Evolutionary conservation across 2,888 invertebrate genomes (phyloP).

Genomic region (Anthophora plumipes): DNA sequence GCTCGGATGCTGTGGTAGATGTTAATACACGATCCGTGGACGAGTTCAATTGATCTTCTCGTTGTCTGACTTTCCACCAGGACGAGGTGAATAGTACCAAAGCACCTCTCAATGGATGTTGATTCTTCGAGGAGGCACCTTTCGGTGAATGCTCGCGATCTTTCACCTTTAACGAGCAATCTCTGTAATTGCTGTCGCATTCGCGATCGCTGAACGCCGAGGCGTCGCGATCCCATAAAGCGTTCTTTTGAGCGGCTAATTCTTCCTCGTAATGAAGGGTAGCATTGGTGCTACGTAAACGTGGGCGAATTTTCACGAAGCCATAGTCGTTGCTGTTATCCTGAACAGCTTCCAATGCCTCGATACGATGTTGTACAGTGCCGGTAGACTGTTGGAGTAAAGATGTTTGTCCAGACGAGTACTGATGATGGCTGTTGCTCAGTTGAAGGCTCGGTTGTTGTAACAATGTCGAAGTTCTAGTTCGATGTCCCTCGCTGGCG

Average conservation of each 20-base stretch:
- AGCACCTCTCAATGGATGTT: constrained; percentile 80
- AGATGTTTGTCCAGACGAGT: constrained; percentile 61
- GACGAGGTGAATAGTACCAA: constrained; percentile 82
- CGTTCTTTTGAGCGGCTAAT: constrained; percentile 67
- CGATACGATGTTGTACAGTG: constrained; percentile 64
- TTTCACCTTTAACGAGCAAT: constrained; percentile 67
- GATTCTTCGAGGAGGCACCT: constrained; percentile 74
- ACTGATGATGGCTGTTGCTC: constrained; percentile 68
- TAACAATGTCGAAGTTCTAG: constrained; percentile 84
- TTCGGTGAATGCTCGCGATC: constrained; percentile 72
- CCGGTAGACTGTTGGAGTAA: constrained; percentile 60
- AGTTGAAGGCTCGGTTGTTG: constrained; percentile 79
- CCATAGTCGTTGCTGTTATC: constrained; percentile 83
- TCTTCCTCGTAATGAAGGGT: constrained; percentile 78
- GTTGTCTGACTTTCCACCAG: constrained; percentile 83
- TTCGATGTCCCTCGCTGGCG: constrained; percentile 80
- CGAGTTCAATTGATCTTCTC: constrained; percentile 77
- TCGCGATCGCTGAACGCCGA: constrained; percentile 76
- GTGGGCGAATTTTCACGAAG: constrained; percentile 80
- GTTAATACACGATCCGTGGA: constrained; percentile 41
- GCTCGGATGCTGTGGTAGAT: constrained; percentile 72
- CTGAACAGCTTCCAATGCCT: constrained; percentile 63
- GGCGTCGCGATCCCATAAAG: constrained; percentile 73
- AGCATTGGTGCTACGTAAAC: constrained; percentile 81
- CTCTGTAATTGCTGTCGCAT: constrained; percentile 73